Base-by-base conservation (phyloP, 2,113 vertebrate genomes). In the Phainopepla nitens region DNA sequence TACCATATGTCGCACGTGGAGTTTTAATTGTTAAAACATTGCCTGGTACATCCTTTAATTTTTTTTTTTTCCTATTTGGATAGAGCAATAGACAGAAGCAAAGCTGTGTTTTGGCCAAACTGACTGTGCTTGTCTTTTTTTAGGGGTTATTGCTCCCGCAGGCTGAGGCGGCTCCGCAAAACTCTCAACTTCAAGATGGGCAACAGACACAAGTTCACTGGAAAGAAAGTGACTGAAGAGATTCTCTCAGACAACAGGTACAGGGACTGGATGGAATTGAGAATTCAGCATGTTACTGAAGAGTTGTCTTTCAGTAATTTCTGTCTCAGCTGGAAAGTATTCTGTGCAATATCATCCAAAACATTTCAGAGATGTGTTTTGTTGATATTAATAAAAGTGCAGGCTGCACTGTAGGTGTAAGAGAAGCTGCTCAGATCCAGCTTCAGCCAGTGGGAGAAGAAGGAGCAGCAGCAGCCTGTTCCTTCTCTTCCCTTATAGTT, bases 131-230 rank as follows among this genome's bases (percentile, higher is more conserved):
- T 13, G 13, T 94, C 11, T 91, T 84, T 56, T 87, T 87, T 5
- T 72, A 99, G 99, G 96, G 99, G 99, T 60, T 99, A 99, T 88
- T 99, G 99, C 93, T 99, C 99, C 51, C 98, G 99, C 36, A 98
- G 99, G 53, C 97, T 99, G 45, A 98, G 99, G 33, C 98, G 99
- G 27, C 98, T 99, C 72, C 98, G 99, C 53, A 99, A 99, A 95
- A 99, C 99, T 20, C 98, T 99, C 66, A 99, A 98, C 94, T 99
- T 99, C 97, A 99, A 98, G 97, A 99, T 99, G 99, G 99, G 99
- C 50, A 99, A 99, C 97, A 97, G 99, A 57, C 99, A 99, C 97
- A 99, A 99, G 83, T 99, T 99, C 96, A 98, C 99, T 20, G 99
- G 99, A 56, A 99, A 99, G 95, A 99, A 99, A 97, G 97, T 99